phyloP scores from a whole-genome alignment of 2,797 vertebrate genomes.

The Hylomyscus alleni region DNA sequence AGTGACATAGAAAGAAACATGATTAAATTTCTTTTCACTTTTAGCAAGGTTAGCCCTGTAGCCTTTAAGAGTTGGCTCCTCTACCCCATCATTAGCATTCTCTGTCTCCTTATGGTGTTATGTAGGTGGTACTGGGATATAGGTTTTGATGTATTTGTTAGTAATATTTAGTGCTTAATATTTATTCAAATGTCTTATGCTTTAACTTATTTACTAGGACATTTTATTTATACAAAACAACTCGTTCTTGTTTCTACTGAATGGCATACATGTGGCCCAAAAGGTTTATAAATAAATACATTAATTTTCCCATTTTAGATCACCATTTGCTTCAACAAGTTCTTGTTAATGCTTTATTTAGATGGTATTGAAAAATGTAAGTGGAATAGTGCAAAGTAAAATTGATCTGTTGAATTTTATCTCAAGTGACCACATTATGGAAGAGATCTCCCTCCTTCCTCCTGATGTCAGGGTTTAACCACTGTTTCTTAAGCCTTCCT shows the following conservation, averaged over 20 bases:
- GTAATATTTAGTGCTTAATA: not conserved
- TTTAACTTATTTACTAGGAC: not conserved
- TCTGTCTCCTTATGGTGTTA: not conserved
- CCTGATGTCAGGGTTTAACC: not conserved
- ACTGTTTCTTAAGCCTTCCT: not conserved
- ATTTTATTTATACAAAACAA: constrained; percentile 32
- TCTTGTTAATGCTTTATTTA: constrained; percentile 27
- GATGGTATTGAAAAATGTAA: not conserved
- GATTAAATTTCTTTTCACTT: not conserved
- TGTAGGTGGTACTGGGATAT: not conserved
- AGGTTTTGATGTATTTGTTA: not conserved
- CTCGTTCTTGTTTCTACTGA: not conserved
- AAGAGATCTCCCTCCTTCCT: not conserved
- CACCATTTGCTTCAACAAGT: not conserved
- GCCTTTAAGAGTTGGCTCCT: not conserved
- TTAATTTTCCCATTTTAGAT: not conserved
- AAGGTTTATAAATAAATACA: not conserved
- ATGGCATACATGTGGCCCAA: not conserved
- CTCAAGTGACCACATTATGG: not conserved
- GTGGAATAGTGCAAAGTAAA: constrained; percentile 9
- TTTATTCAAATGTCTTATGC: not conserved
- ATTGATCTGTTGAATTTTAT: not conserved
- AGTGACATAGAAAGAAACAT: not conserved
- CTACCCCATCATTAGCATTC: not conserved
- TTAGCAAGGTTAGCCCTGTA: not conserved